Base-by-base conservation (phyloP, 2,888 invertebrate species). In the Eupithecia tripunctaria region DNA sequence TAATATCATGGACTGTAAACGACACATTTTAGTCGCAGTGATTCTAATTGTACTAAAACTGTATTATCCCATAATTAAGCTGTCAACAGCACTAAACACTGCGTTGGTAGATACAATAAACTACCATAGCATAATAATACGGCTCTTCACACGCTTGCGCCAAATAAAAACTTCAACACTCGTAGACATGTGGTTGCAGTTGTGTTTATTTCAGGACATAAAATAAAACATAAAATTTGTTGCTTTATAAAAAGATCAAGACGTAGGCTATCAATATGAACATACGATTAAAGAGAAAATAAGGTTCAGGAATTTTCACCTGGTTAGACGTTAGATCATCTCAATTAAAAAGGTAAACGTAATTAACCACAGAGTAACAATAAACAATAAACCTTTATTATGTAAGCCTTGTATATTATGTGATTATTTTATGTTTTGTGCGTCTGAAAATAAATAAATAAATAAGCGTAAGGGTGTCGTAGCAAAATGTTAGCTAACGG, bases 121-220 rank as follows among this genome's bases (percentile, higher is more conserved):
- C 86, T 82, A 83, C 88, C 88, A 91, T 90, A 88, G 84, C 85
- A 88, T 89, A 90, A 93, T 91, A 89, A 92, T 90, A 87, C 76
- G 78, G 84, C 85, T 87, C 91, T 92, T 92, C 93, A 92, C 93
- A 93, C 91, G 89, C 82, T 83, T 82, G 76, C 81, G 78, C 76
- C 79, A 78, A 82, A 89, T 94, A 90, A 94, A 93, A 89, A 88
- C 85, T 91, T 94, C 93, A 92, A 84, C 93, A 82, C 83, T 75
- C 78, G 70, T 74, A 80, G 87, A 89, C 93, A 94, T 84, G 86
- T 93, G 93, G 88, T 75, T 72, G 81, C 79, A 78, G 71, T 74
- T 82, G 79, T 80, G 82, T 80, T 85, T 86, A 88, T 88, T 86
- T 86, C 84, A 78, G 82, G 82, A 71, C 78, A 80, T 76, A 72